Conservation (phyloP, 2,797 vertebrate species). For the Chloroceryle inda region DNA sequence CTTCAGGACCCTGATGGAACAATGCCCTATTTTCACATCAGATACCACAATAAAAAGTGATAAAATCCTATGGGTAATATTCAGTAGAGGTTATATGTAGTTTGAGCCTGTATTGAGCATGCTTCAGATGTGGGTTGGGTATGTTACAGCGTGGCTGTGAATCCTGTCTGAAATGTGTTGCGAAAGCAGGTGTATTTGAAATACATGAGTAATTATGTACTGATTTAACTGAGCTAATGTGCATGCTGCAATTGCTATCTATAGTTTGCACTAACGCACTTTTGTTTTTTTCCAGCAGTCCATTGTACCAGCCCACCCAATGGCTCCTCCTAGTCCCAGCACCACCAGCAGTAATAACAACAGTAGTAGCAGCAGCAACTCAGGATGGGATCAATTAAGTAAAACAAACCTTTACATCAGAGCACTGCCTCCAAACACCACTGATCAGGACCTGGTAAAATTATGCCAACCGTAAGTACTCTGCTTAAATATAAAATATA, state of each 20-base stretch:
- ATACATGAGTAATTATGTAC: neutral
- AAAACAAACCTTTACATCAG: conserved; percentile 99
- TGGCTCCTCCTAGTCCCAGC: conserved; percentile 98
- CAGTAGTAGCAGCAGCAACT: conserved; percentile 93
- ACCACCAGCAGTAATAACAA: conserved; percentile 96
- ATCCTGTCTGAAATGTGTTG: neutral
- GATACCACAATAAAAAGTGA: neutral
- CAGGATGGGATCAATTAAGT: conserved; percentile 98
- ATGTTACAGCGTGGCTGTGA: neutral
- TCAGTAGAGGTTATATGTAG: neutral
- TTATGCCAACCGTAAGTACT: conserved; percentile 98
- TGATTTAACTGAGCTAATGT: neutral
- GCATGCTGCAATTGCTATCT: neutral
- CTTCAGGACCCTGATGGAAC: neutral
- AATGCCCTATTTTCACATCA: neutral
- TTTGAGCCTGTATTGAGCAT: neutral
- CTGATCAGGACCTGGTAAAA: conserved; percentile 98
- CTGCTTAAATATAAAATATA: neutral
- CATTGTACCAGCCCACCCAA: conserved; percentile 89
- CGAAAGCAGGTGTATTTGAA: neutral
- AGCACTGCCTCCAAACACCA: conserved; percentile 94
- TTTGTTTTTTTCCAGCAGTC: conserved; percentile 85
- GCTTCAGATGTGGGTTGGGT: neutral
- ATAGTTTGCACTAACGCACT: conserved; percentile 25
- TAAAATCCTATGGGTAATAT: neutral